A percentile compares a stretch with the other conserved stretches of the same genome.
Conservation (phyloP, 2,888 invertebrate genomes). For the Ichneumoninae sp. region DNA sequence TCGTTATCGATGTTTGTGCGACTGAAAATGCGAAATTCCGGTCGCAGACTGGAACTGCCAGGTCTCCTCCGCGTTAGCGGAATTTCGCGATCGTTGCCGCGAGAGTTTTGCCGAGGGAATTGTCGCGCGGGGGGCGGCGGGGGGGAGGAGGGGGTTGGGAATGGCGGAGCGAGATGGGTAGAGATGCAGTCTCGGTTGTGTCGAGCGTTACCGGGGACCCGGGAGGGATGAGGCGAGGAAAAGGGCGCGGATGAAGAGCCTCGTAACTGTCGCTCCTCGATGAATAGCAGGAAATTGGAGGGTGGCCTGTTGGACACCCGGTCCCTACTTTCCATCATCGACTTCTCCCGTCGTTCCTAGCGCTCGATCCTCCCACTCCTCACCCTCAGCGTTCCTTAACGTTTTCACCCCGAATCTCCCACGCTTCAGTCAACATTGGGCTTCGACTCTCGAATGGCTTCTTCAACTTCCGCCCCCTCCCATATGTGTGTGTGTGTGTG, state of each 20-base stretch:
- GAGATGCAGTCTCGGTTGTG: slow-evolving; percentile 2
- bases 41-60: not conserved
- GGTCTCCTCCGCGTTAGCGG: not conserved
- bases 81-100: not conserved
- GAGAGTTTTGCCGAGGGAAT: slow-evolving; percentile 15
- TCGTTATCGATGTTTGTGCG: not conserved
- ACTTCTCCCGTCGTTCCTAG: slow-evolving; percentile 25
- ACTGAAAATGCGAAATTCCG: not conserved
- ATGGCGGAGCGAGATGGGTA: not conserved
- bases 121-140: not conserved
- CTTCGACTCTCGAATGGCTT: slow-evolving; percentile 15
- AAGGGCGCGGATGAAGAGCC: slow-evolving; percentile 31
- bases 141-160: not conserved
- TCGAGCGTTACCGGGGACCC: slow-evolving; percentile 4
- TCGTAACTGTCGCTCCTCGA: slow-evolving; percentile 64
- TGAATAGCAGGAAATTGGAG: slow-evolving; percentile 75
- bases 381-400: not conserved
- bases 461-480: not conserved
- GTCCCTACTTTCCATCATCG: slow-evolving; percentile 38
- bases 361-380: slow-evolving; percentile 8
- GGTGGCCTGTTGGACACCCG: slow-evolving; percentile 68
- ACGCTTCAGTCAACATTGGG: slow-evolving; percentile 7
- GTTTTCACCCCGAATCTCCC: not conserved
- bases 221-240: slow-evolving; percentile 38
- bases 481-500: too few relatives aligned